Percentiles rank a stretch among this genome's conserved stretches.
Conservation (phyloP, 2,113 vertebrate genomes). For the Condylura cristata region DNA sequence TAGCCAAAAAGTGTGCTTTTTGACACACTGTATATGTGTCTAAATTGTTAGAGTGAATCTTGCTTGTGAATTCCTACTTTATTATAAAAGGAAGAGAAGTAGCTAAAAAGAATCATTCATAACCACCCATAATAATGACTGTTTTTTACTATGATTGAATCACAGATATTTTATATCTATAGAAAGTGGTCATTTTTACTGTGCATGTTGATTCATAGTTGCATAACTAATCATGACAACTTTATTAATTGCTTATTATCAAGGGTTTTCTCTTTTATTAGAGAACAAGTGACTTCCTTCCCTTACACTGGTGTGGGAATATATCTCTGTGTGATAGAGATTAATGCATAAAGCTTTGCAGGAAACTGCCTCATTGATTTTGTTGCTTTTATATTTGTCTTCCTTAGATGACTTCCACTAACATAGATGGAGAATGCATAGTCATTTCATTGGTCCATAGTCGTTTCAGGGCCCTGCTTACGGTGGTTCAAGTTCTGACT, state of each 20-base stretch:
- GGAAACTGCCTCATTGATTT: slow-evolving; percentile 90
- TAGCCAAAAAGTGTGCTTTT: not conserved
- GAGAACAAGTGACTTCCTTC: slow-evolving; percentile 89
- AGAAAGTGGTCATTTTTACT: slow-evolving; percentile 82
- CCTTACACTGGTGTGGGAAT: slow-evolving; percentile 79
- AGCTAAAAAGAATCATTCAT: not conserved
- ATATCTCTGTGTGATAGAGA: slow-evolving; percentile 87
- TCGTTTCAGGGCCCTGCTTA: slow-evolving; percentile 79
- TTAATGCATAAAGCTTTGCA: slow-evolving; percentile 88
- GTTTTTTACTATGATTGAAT: slow-evolving; percentile 70
- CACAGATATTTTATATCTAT: slow-evolving; percentile 66
- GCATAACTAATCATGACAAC: slow-evolving; percentile 88
- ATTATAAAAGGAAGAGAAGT: slow-evolving; percentile 32
- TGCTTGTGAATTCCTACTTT: not conserved
- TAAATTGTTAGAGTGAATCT: not conserved
- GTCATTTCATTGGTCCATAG: slow-evolving; percentile 85
- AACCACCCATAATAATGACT: not conserved
- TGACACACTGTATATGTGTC: not conserved
- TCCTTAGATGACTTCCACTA: slow-evolving; percentile 91
- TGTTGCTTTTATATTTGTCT: slow-evolving; percentile 89
- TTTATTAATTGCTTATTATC: slow-evolving; percentile 90
- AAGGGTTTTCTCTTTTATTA: slow-evolving; percentile 89
- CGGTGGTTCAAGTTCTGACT: slow-evolving; percentile 75
- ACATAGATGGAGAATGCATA: slow-evolving; percentile 83
- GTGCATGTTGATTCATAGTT: slow-evolving; percentile 85